A percentile compares a stretch with the other conserved stretches of the same genome.
phyloP scores from a whole-genome alignment of 2,797 vertebrate species.

The Hybognathus amarus region DNA sequence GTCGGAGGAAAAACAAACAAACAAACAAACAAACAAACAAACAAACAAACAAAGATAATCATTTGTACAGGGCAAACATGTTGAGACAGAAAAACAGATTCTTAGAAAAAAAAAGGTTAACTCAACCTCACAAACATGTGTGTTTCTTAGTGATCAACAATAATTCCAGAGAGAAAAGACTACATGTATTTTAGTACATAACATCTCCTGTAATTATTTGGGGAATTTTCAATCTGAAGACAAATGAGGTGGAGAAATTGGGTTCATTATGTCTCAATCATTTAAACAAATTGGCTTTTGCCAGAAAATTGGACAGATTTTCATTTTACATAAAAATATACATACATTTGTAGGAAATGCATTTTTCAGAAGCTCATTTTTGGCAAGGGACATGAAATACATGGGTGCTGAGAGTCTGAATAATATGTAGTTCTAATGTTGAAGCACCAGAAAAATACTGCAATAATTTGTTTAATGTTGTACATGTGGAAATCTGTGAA shows the following conservation, averaged over 20 bases:
- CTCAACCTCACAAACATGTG: slow-evolving; percentile 36
- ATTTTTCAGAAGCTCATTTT: slow-evolving; percentile 18
- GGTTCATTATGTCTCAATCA: slow-evolving; percentile 79
- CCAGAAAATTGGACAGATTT: slow-evolving; percentile 80
- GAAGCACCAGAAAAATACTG: background rate
- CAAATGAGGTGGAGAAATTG: slow-evolving; percentile 78
- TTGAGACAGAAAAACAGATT: background rate
- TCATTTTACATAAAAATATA: slow-evolving; percentile 65
- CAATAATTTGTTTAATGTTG: background rate
- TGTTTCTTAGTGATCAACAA: slow-evolving; percentile 46
- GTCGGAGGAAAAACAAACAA: background rate
- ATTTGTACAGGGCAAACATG: background rate
- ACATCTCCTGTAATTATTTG: slow-evolving; percentile 64
- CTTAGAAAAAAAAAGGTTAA: background rate
- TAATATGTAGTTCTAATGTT: slow-evolving; percentile 7
- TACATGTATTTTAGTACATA: slow-evolving; percentile 50
- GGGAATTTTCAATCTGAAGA: slow-evolving; percentile 63
- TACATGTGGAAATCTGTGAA: background rate
- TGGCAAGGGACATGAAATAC: background rate
- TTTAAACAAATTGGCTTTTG: slow-evolving; percentile 80
- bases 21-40: background rate
- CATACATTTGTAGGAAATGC: slow-evolving; percentile 55
- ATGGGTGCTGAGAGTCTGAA: background rate
- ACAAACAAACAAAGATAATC: background rate
- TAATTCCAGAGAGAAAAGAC: slow-evolving; percentile 48